Base-by-base conservation (phyloP, 2,113 vertebrate species). In the Tetraodon nigroviridis region DNA sequence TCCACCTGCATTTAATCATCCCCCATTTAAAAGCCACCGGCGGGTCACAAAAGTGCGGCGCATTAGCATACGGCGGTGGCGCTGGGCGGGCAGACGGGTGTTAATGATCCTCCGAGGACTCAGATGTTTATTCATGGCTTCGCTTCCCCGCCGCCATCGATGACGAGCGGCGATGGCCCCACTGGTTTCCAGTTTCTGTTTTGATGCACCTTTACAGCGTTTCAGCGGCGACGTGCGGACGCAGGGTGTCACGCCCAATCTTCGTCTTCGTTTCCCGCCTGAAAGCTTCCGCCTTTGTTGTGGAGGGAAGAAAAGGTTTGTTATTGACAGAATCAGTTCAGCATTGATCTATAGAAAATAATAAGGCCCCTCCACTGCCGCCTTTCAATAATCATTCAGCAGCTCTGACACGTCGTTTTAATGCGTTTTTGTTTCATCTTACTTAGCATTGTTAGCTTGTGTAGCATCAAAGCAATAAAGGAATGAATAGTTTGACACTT, bases 71-170 rank as follows among this genome's bases (percentile, higher is more conserved):
- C 55, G 71, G 69, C 66, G 47, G 73, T 73, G 41, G 61, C 63
- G 73, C 57, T 46, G 66, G 73, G 64, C 69, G 59, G 80, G 46
- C 58, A 65, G 77, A 84, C 71, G 82, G 78, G 81, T 82, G 77
- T 78, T 80, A 81, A 84, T 82, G 69, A 84, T 82, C 62, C 81
- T 79, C 79, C n/a, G 17, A 76, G 84, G 84, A 82, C 75, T 44
- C 48, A 3, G 11, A 79, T 70, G 81, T 87, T 82, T 85, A 85
- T 87, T 82, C 79, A 85, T 84, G 69, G 58, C 56, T 82, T 81
- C 81, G 58, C 53, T 70, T 73, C 51, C 74, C 63, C 54, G 14
- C 14, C 1, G 8, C 14, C 14, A 2, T 4, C 8, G 32, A 84
- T 80, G 78, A 75, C 59, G 67, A 54, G 59, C 29, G 1, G 20